phyloP scores from a whole-genome alignment of 2,888 invertebrate genomes.

The Chymomyza fuscimana region DNA sequence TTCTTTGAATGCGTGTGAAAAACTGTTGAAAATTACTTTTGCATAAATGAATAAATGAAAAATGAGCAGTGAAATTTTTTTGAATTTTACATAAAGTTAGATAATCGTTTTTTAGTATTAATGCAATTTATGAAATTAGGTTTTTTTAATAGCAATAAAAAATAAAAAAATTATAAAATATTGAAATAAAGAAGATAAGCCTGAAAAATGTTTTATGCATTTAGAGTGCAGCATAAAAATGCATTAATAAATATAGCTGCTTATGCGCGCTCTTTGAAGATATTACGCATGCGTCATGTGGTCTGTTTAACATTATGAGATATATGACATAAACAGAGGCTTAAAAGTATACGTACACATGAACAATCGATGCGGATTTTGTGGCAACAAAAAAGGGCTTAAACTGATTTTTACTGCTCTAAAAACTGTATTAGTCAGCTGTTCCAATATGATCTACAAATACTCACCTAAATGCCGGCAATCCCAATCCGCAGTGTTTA shows the following conservation, averaged over 20 bases:
- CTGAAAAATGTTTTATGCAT: not conserved
- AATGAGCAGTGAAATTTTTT: constrained; percentile 37
- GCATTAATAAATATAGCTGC: not conserved
- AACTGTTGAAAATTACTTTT: constrained; percentile 59
- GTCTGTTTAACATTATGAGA: not conserved
- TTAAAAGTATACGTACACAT: no score
- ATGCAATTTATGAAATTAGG: constrained; percentile 12
- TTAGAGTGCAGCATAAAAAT: not conserved
- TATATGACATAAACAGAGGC: no score
- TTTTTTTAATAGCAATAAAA: not conserved
- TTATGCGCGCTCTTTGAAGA: not conserved
- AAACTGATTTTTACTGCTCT: no score
- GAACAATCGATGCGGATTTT: no score
- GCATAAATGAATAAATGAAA: constrained; percentile 23
- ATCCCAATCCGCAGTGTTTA: no score
- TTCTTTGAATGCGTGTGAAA: constrained; percentile 59
- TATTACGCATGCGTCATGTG: not conserved
- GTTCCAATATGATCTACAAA: no score
- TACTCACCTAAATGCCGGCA: no score
- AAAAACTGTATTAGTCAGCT: no score
- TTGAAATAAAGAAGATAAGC: not conserved
- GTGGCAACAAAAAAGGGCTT: no score
- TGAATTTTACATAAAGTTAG: constrained; percentile 31
- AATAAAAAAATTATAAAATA: not conserved
- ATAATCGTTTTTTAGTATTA: not conserved